Base-by-base conservation (phyloP, 2,888 invertebrate species). In the Ceratothoa steindachneri region DNA sequence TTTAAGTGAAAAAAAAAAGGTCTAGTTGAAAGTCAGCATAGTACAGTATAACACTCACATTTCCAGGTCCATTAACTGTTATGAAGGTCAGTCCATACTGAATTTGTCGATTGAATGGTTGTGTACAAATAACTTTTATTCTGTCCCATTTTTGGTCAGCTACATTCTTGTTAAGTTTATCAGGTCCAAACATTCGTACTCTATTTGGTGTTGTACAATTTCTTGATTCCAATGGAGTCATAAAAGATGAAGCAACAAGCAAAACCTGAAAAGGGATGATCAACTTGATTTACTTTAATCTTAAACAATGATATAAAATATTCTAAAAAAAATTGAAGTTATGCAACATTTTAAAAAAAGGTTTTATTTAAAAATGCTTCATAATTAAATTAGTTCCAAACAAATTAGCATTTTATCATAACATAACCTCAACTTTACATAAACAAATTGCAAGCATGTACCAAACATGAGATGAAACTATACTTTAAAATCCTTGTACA, bases 61-160 rank as follows among this genome's bases (percentile, higher is more conserved):
- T 24, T 60, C 24, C 60, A 2, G 60, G 60, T n/a, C 60, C 60
- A 60, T 60, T 1, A 60, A 60, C 24, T 65, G 69, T 91, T 67
- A 95, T 86, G 84, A 95, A 95, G 0, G 91, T 90, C 15, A 95
- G 83, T 0, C 95, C 95, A 84, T 89, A 95, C 84, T 90, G 88
- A 72, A 89, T 87, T 81, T 89, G 89, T 83, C 88, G 90, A 83
- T 93, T 93, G 84, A 93, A 95, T 0, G 93, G 94, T 84, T 96
- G 96, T 2, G 90, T 89, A 84, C 94, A 95, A 1, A 93, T 88
- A 65, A 95, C 84, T 83, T 94, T 92, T 27, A 95, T 84, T 71
- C 91, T 86, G 84, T 93, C 92, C 93, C 93, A 95, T 84, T 91
- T 91, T 83, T 90, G 87, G 0, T 85, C 83, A 24, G 87, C 83